phyloP scores from a whole-genome alignment of 2,113 vertebrate genomes.

The Indicator maculatus region DNA sequence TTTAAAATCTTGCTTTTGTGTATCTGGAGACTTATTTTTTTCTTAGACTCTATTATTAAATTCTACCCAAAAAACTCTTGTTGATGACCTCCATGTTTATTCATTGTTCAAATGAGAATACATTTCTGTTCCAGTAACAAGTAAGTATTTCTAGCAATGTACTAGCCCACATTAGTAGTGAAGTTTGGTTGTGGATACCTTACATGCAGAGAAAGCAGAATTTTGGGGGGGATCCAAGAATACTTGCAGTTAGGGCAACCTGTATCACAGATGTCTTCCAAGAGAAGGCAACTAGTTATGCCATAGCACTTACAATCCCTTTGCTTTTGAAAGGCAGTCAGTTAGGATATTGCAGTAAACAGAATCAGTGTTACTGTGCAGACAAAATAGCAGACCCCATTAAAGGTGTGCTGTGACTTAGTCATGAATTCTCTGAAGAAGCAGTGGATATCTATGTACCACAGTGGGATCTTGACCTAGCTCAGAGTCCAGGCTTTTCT shows the following conservation, averaged over 20 bases:
- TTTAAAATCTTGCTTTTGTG: neutral
- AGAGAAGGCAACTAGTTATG: neutral
- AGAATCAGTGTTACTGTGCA: neutral
- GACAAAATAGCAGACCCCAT: neutral
- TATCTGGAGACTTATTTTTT: neutral
- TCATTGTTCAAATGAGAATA: neutral
- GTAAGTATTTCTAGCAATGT: neutral
- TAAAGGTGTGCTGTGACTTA: neutral
- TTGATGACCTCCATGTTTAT: conserved; percentile 5
- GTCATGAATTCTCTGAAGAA: neutral
- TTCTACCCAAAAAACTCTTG: neutral
- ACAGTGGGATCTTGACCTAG: neutral
- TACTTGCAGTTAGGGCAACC: neutral
- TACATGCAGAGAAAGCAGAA: neutral
- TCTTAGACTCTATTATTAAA: conserved; percentile 20
- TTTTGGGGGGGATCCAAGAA: neutral
- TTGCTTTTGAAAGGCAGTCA: neutral
- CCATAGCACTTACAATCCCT: neutral
- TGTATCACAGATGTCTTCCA: neutral
- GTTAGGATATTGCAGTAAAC: neutral
- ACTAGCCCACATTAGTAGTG: neutral
- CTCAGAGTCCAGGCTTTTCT: neutral
- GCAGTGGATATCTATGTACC: neutral
- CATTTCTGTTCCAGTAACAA: neutral
- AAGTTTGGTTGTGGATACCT: neutral